Conservation (phyloP, 2,797 vertebrate genomes). For the Acanthurus lineatus region DNA sequence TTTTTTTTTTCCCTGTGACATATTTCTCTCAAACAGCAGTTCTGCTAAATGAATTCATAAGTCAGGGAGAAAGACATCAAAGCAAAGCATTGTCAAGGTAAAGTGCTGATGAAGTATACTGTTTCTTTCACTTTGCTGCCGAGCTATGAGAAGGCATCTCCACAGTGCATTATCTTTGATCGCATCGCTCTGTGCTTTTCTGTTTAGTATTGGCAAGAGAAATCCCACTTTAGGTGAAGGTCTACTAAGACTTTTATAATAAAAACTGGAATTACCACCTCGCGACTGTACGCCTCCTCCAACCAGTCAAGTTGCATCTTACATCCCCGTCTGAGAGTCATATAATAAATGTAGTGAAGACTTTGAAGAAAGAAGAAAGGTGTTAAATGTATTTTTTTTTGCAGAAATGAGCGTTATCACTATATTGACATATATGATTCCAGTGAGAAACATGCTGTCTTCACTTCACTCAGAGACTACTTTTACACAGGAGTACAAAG, state of each 20-base stretch:
- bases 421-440: too few species aligned
- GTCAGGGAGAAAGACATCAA: conserved; percentile 81
- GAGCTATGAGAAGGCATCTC: conserved; percentile 70
- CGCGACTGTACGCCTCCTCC: background rate
- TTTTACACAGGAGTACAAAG: background rate
- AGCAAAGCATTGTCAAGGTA: conserved; percentile 79
- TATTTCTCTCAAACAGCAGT: conserved; percentile 83
- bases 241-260: conserved; percentile 44
- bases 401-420: too few species aligned
- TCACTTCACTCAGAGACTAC: background rate
- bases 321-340: background rate
- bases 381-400: background rate
- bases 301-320: background rate
- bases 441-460: background rate
- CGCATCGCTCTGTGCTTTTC: conserved; percentile 40
- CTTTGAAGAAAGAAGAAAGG: too few species aligned
- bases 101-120: conserved; percentile 81
- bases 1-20: conserved; percentile 58
- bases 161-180: conserved; percentile 69
- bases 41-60: conserved; percentile 83
- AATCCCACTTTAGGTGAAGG: conserved; percentile 64
- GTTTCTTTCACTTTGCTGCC: conserved; percentile 65
- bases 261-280: background rate
- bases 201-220: conserved; percentile 52
- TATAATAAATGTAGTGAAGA: background rate